phyloP scores from a whole-genome alignment of 2,797 vertebrate species.

The Coregonus sp. region DNA sequence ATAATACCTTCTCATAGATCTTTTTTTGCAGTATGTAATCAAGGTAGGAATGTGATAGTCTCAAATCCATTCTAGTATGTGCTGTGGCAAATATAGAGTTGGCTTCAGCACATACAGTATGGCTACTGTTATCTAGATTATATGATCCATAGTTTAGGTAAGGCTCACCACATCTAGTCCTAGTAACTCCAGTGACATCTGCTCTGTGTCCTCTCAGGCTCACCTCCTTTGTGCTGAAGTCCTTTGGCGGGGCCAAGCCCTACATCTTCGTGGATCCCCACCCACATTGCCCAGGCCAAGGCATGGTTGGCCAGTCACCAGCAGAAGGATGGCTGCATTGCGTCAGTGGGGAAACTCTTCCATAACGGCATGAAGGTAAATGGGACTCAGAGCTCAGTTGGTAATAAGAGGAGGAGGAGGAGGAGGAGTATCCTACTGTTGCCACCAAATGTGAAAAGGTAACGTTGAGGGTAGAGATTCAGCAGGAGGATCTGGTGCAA shows the following conservation, averaged over 20 bases:
- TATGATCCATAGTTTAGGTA: too few species aligned
- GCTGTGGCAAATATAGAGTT: background rate
- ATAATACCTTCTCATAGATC: background rate
- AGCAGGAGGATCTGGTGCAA: background rate
- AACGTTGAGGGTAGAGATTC: background rate
- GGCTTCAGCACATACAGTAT: too few species aligned
- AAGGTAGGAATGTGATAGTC: background rate
- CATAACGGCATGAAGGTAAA: constrained; percentile 81
- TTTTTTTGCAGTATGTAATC: background rate
- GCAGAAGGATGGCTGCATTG: constrained; percentile 75
- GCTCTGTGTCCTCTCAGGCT: constrained; percentile 70
- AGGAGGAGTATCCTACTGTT: background rate
- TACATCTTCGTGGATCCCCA: constrained; percentile 79
- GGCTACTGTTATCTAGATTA: too few species aligned
- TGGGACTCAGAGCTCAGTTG: too few species aligned
- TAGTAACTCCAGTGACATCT: background rate
- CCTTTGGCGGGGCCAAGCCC: constrained; percentile 75
- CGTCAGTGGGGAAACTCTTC: constrained; percentile 79
- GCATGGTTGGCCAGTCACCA: constrained; percentile 75
- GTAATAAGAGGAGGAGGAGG: background rate
- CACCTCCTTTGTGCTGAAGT: constrained; percentile 88
- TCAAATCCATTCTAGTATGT: background rate
- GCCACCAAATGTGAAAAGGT: background rate
- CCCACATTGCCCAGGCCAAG: constrained; percentile 71
- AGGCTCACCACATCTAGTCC: background rate